phyloP scores from a whole-genome alignment of 1,140 invertebrate genomes.

The Bombus balteatus region DNA sequence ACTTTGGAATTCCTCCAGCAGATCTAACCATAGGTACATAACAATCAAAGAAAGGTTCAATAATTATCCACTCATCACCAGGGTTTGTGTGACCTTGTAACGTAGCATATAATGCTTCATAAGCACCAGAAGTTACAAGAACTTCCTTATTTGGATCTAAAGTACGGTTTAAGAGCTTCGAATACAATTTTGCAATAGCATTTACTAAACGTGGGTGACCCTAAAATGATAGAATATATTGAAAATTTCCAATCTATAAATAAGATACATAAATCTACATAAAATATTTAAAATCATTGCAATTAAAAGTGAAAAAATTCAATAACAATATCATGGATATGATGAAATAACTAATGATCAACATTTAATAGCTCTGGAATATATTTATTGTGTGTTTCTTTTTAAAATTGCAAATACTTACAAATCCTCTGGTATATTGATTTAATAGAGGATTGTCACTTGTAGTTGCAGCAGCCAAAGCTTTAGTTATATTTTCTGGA shows the following conservation, averaged over 20 bases:
- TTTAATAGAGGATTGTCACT: conserved; percentile 91
- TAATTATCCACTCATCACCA: conserved; percentile 97
- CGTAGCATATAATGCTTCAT: conserved; percentile 93
- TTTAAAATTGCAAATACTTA: conserved; percentile 81
- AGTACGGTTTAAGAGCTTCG: conserved; percentile 87
- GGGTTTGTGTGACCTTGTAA: conserved; percentile 93
- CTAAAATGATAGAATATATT: conserved; percentile 83
- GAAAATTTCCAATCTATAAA: not conserved
- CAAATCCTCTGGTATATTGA: conserved; percentile 96
- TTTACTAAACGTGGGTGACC: conserved; percentile 96
- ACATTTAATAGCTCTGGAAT: too few relatives aligned
- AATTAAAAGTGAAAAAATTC: too few relatives aligned
- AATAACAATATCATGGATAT: too few relatives aligned
- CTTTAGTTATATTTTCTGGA: conserved; percentile 92
- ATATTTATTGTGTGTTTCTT: not conserved
- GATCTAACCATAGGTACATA: conserved; percentile 97
- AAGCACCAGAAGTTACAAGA: conserved; percentile 95
- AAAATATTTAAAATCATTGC: too few relatives aligned
- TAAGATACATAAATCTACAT: too few relatives aligned
- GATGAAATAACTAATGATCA: too few relatives aligned
- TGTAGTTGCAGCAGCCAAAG: conserved; percentile 87
- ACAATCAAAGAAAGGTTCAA: conserved; percentile 99
- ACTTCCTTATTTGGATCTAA: conserved; percentile 94
- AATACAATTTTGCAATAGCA: conserved; percentile 93
- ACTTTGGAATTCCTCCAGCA: conserved; percentile 93